These are phyloP conservation scores for Clarias macrocephalus DNA, from an alignment of 2,113 vertebrate genomes.

Conservation along the genomic window DNA sequence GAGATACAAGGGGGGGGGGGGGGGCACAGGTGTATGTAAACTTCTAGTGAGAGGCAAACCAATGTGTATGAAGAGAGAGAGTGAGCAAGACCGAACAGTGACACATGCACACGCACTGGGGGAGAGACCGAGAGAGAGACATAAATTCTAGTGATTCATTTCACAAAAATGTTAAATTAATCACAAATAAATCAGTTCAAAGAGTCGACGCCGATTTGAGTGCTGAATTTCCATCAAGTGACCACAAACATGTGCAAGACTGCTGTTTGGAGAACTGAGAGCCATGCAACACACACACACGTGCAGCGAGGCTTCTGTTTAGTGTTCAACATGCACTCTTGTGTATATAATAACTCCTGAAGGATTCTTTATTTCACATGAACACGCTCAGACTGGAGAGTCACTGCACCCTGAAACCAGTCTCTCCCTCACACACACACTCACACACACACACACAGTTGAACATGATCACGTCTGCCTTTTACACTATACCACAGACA, in stretches of 20 bases:
- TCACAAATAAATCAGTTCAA: not conserved
- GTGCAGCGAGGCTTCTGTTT: not conserved
- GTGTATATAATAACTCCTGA: not conserved
- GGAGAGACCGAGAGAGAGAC: not conserved
- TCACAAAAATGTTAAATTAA: not conserved
- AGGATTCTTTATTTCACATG: not conserved
- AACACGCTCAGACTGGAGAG: not conserved
- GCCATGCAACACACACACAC: not conserved
- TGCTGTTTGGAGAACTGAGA: not conserved
- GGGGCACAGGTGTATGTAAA: not conserved
- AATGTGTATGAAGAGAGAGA: not conserved
- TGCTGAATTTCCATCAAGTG: not conserved
- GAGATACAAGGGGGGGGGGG: no score
- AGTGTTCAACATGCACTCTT: not conserved
- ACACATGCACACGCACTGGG: not conserved
- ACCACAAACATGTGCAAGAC: not conserved
- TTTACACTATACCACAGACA: not conserved
- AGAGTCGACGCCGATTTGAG: not conserved
- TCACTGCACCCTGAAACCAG: not conserved
- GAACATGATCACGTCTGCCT: not conserved
- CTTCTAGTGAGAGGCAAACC: not conserved
- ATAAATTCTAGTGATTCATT: not conserved
- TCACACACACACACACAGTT: not conserved
- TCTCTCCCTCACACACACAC: not conserved
- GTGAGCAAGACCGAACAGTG: not conserved